Base-by-base conservation (phyloP, 2,888 invertebrate species). In the Drosophila nigricruria region DNA sequence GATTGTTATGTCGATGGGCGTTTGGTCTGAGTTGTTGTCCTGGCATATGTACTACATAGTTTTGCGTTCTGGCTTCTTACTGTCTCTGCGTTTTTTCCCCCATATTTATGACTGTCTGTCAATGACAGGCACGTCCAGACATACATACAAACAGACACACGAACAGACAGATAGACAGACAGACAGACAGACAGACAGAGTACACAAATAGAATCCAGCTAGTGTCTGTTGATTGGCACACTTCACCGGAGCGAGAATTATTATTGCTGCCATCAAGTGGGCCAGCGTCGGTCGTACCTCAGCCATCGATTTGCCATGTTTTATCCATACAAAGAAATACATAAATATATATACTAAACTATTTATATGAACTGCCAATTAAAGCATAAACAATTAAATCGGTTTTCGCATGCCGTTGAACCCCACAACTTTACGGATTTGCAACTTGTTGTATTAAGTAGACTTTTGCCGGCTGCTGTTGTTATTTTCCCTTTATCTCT, bases 1-100 rank as follows among this genome's bases (percentile, higher is more conserved):
- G 87, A 83, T 83, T 83, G 83, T 83, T 83, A 83, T 84, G 83
- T 83, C 83, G 87, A 81, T 82, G 77, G 67, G 42, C 66, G 63
- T 60, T 58, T 62, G 66, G 69, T 45, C 69, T 68, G 25, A 71
- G 63, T 71, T 63, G 70, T 79, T 61, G 66, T 58, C 36, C 58
- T 61, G 58, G 63, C 69, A 62, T 69, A 73, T 74, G 72, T 77
- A 70, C 71, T 73, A 64, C 68, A 66, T 67, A 71, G 69, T 81
- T 70, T 77, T 47, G 10, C 34, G 27, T 58, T 47, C 68, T 70
- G 23, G 27, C 43, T 52, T 23, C 52, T 66, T 64, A 67, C 64
- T 62, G 70, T 70, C 72, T 61, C 72, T 73, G 73, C 80, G 3
- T 67, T 61, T 71, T 77, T 47, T 54, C 60, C 59, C 4, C 66